Percentiles rank a stretch among this genome's conserved stretches.
Conservation (phyloP, 2,113 vertebrate species). For the Gymnorhina tibicen region DNA sequence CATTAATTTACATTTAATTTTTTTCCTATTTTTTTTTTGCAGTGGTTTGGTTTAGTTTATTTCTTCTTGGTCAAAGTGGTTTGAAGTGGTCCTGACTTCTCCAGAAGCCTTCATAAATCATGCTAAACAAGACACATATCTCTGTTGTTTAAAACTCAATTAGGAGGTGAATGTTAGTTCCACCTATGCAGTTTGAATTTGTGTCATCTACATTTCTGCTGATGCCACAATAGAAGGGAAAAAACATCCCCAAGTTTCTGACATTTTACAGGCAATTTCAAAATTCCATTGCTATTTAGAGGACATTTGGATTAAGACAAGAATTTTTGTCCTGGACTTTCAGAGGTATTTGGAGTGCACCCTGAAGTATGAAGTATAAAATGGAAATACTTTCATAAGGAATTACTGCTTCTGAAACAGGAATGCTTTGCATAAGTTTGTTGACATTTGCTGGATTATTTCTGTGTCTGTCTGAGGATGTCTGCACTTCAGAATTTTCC, state of each 20-base stretch:
- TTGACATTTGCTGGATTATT: neutral
- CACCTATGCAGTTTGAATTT: neutral
- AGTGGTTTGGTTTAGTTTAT: neutral
- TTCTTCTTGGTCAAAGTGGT: neutral
- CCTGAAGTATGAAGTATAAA: neutral
- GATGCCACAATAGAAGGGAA: neutral
- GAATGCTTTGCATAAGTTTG: neutral
- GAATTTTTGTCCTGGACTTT: neutral
- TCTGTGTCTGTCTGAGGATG: neutral
- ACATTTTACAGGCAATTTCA: neutral
- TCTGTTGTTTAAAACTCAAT: constrained; percentile 27
- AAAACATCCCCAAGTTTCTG: neutral
- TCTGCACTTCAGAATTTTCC: neutral
- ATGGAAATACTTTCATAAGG: neutral
- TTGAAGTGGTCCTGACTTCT: neutral
- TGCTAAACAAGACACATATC: neutral
- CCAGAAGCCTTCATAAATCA: constrained; percentile 28
- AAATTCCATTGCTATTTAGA: neutral
- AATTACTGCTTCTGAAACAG: neutral
- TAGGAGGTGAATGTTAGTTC: neutral
- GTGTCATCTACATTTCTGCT: neutral
- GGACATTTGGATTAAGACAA: neutral
- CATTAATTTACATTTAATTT: neutral
- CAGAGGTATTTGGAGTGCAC: neutral
- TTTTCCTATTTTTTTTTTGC: neutral